Evolutionary conservation across 2,797 vertebrate species (phyloP).

Genomic region (Lithobates sylvaticus): DNA sequence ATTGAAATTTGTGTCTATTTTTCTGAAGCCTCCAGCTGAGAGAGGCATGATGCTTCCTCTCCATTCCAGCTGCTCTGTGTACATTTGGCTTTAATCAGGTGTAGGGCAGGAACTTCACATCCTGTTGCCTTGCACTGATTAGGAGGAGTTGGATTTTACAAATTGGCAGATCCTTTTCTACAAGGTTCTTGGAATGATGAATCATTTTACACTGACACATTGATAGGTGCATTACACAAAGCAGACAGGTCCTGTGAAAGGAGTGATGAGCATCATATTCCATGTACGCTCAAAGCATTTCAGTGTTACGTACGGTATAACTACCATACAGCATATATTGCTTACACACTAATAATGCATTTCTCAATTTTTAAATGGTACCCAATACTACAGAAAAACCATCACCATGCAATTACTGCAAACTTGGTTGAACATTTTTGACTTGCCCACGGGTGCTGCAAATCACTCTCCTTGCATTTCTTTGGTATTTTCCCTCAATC

Average conservation of each 20-base stretch:
- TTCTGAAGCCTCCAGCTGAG: slow-evolving; percentile 76
- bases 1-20: slow-evolving; percentile 66
- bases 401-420: no score
- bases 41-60: slow-evolving; percentile 75
- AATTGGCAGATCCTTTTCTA: slow-evolving; percentile 83
- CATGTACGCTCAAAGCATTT: neutral
- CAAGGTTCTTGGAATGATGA: slow-evolving; percentile 82
- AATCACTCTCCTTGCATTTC: no score
- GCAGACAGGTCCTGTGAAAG: slow-evolving; percentile 34
- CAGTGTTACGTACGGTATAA: neutral
- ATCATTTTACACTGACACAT: slow-evolving; percentile 84
- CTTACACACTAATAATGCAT: neutral
- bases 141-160: slow-evolving; percentile 89
- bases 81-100: slow-evolving; percentile 96
- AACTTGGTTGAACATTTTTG: no score
- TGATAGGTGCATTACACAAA: slow-evolving; percentile 61
- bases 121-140: slow-evolving; percentile 90
- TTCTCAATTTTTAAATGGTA: no score
- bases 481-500: no score
- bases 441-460: no score
- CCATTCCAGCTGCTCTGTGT: slow-evolving; percentile 76
- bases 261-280: slow-evolving; percentile 16
- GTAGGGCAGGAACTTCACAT: slow-evolving; percentile 89
- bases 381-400: no score
- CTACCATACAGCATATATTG: neutral